Evolutionary conservation across 2,113 vertebrate genomes (phyloP), one percentile per base, ranked within the genome.

Genomic region (Elephas maximus): DNA sequence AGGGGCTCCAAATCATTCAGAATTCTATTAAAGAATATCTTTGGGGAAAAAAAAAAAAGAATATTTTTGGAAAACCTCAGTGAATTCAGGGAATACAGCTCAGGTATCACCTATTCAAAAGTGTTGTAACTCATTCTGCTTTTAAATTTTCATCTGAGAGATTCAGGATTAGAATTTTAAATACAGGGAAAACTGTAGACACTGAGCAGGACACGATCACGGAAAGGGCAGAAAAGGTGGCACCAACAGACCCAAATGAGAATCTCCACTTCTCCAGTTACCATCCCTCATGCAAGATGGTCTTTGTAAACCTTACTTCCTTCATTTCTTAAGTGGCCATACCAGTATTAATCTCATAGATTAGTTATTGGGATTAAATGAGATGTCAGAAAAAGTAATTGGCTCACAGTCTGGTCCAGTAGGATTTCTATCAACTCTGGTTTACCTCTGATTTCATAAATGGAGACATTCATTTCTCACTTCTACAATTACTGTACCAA

Each of bases 21-120:
- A 79, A 44, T 30, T 93, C 74, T 65, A 80, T n/a, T 84, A 76
- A 74, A 94, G 12, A 62, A 18, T 53, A 86, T 74, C 41, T 92
- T 74, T 41, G 12, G 41, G 37, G 37, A 37, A 37, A 37, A 37
- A 37, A 37, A 37, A 37, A 37, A 76, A 74, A 94, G 12, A 62
- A 18, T 53, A 86, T 74, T n/a, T 92, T 74, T 41, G 12, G 41
- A 73, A 96, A 88, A 85, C 3, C 2, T 37, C 3, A 57, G 62
- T 82, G 33, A 90, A 78, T 79, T 14, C 44, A 74, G 86, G 73
- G 41, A 85, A 89, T 79, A 37, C 9, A 21, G 0, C 21, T 82
- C 41, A 30, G 3, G 11, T 2, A 65, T 79, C 71, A 74, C 26
- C 24, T 85, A 71, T 65, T 33, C 6, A 78, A 51, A 73, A 10